These are phyloP conservation scores for Argyrosomus regius DNA, from an alignment of 2,797 vertebrate genomes.

Conservation along the genomic window DNA sequence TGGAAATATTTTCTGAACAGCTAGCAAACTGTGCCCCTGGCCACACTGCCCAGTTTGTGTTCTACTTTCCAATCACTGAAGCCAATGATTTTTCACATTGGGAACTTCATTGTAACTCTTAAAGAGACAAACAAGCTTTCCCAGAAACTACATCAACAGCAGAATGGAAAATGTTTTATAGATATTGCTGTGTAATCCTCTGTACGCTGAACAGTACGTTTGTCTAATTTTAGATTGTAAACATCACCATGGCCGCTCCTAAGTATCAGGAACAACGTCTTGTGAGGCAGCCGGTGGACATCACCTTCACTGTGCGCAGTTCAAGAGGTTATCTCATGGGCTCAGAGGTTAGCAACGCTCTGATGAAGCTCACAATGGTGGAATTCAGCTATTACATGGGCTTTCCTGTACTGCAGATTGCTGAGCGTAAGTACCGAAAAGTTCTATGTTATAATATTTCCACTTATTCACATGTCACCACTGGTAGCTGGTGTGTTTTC, in stretches of 20 bases:
- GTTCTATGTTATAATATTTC: background rate
- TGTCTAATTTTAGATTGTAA: conserved; percentile 88
- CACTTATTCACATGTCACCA: background rate
- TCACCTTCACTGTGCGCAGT: conserved; percentile 90
- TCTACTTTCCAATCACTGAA: conserved; percentile 33
- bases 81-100: conserved; percentile 3
- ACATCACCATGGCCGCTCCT: conserved; percentile 87
- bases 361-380: conserved; percentile 92
- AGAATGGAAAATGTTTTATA: conserved; percentile 18
- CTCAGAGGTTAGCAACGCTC: conserved; percentile 91
- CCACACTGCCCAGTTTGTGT: conserved; percentile 10
- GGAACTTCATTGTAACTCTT: conserved; percentile 2
- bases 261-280: conserved; percentile 70
- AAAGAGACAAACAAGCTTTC: conserved; percentile 3
- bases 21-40: conserved; percentile 3
- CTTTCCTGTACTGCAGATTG: conserved; percentile 95
- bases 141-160: conserved; percentile 12
- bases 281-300: conserved; percentile 89
- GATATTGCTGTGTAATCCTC: background rate
- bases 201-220: background rate
- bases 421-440: conserved; percentile 92
- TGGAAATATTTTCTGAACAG: conserved; percentile 31
- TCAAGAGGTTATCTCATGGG: conserved; percentile 87
- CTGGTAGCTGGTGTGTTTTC: background rate
- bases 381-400: conserved; percentile 99